phyloP scores from a whole-genome alignment of 2,797 vertebrate species.

The Malurus splendens region DNA sequence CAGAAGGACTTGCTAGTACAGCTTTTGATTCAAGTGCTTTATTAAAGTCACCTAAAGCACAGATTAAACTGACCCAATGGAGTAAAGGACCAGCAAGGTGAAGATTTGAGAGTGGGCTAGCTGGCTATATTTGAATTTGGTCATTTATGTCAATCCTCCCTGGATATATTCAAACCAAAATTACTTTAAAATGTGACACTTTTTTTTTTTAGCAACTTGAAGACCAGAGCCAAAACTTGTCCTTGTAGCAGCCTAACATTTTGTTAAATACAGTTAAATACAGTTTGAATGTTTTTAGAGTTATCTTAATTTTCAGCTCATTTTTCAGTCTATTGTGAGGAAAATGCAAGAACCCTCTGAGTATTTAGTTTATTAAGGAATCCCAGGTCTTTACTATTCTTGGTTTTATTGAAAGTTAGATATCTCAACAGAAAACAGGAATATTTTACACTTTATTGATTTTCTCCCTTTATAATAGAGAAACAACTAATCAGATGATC shows the following conservation, averaged over 20 bases:
- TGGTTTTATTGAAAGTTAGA: neutral
- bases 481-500: neutral
- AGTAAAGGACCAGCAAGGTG: neutral
- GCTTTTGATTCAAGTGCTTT: neutral
- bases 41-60: neutral
- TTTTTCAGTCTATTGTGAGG: neutral
- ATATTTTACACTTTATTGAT: neutral
- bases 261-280: neutral
- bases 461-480: neutral
- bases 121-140: neutral
- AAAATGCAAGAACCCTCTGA: neutral
- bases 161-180: neutral
- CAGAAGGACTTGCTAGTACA: neutral
- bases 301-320: neutral
- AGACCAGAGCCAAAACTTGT: neutral
- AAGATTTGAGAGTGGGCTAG: neutral
- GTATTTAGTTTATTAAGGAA: neutral
- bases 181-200: neutral
- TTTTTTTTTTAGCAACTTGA: neutral
- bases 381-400: neutral
- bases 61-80: neutral
- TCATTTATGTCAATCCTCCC: neutral
- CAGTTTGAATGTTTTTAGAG: neutral
- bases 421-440: neutral
- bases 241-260: neutral